Base-by-base conservation (phyloP, 2,797 vertebrate genomes). In the Anguilla anguilla region DNA sequence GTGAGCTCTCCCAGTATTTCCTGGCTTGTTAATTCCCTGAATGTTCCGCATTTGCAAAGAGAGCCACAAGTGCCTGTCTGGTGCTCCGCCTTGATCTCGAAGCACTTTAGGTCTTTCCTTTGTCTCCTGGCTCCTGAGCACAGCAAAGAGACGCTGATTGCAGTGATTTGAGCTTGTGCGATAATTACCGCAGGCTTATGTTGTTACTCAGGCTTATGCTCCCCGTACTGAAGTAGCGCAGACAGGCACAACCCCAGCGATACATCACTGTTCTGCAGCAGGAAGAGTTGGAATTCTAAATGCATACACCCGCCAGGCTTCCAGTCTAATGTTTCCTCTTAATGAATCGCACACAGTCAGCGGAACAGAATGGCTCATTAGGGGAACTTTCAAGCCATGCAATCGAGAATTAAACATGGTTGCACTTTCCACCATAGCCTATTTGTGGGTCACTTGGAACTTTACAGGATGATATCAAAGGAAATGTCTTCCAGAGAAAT, bases 141-240 rank as follows among this genome's bases (percentile, higher is more conserved):
- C 35, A 2, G 77, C 74, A 81, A 49, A 43, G 85, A 53, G 86
- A 39, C 69, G 13, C 51, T 79, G 85, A 86, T 81, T 61, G 74
- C 57, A 57, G 28, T 61, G 72, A 55, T 81, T 22, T 55, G 86
- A 59, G 51, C 53, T 43, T 86, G 81, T 43, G 86, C 25, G 55
- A 81, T 81, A 59, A 25, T 74, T 59, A 61, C 31, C 19, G 19
- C 10, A 7, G 43, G 57, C 59, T 31, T 19, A 64, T 39, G 43
- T 15, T 28, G 28, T 31, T 57, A 83, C 25, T 31, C 10, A 55
- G 53, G 53, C 10, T 11, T 17, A 25, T 10, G 15, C 46, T 55
- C 15, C 55, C 69, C 43, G 0, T 59, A 57, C 11, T 79, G 28
- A 59, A 46, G 74, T 39, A 13, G 46, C 15, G 9, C 35, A 43